Evolutionary conservation across 2,797 vertebrate species (phyloP), one percentile per base, ranked within the genome.

Genomic region (Heteromormyrus szaboi): DNA sequence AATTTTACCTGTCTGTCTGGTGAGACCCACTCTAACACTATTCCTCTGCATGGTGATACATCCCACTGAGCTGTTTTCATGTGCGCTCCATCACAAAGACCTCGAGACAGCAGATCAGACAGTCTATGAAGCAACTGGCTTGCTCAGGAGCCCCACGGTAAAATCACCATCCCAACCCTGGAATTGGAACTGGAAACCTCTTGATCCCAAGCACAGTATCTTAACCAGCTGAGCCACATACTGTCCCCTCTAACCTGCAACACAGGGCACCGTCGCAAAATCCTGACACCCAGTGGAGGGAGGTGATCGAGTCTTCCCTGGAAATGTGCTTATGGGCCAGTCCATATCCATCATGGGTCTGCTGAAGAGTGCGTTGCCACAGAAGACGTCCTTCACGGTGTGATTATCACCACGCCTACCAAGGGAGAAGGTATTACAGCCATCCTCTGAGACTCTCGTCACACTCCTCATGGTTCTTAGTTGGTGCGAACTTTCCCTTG

Each of bases 321-420:
- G 37, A 17, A 85, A 41, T 68, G 53, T 56, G 22, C 59, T 37
- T 50, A 65, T 0, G 79, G 51, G 41, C 81, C 37, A 1, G 65
- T n/a, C 25, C 33, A 11, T 51, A 65, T 51, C 56, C 33, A n/a
- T 50, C 79, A 85, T 25, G 46, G 22, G 72, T 22, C 68, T 37
- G 48, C 11, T n/a, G 50, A 68, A 11, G 59, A 72, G 48, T 2
- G 29, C 51, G 14, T 48, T 6, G 62, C 56, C 65, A 8, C 59
- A 19, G 56, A 89, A 76, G 9, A 29, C 65, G 83, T 51, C 88
- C 88, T 89, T 89, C 84, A 89, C 51, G 59, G 22, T 7, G 22
- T n/a, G 56, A 89, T 86, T 86, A 89, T 4, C 56, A 86, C 17
- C 44, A 44, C 14, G 25, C 50, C 50, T 68, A 89, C 79, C 76